Percentiles rank a stretch among this genome's conserved stretches.
Conservation (phyloP, 2,113 vertebrate genomes). For the Corythoichthys intestinalis region DNA sequence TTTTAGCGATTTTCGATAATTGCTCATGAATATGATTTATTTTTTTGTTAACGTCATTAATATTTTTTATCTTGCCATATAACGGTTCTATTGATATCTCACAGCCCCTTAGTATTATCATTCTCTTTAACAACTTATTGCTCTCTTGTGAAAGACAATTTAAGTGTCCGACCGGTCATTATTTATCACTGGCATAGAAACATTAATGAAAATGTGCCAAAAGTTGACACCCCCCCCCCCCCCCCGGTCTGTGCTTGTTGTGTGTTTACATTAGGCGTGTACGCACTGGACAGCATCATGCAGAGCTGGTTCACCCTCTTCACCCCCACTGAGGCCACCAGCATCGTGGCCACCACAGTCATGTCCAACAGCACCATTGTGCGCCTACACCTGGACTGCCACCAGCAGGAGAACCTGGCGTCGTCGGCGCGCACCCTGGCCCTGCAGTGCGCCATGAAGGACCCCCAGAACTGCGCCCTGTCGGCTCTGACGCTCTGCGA, state of each 20-base stretch:
- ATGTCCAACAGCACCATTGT: conserved; percentile 97
- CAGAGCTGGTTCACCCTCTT: conserved; percentile 99
- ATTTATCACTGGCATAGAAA: too few species aligned
- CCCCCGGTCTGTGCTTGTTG: too few species aligned
- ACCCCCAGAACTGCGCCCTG: conserved; percentile 96
- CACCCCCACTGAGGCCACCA: conserved; percentile 97
- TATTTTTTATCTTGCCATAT: too few species aligned
- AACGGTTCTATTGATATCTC: too few species aligned
- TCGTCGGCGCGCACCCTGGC: conserved; percentile 93
- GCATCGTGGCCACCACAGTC: conserved; percentile 93
- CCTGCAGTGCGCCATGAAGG: conserved; percentile 97
- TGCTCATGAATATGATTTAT: too few species aligned
- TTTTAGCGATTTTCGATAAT: too few species aligned
- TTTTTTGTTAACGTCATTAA: too few species aligned
- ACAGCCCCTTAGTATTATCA: too few species aligned
- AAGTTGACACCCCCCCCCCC: not conserved
- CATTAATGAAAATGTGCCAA: too few species aligned
- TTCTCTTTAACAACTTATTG: too few species aligned
- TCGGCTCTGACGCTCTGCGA: conserved; percentile 96
- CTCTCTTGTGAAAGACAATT: too few species aligned
- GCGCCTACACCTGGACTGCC: conserved; percentile 94
- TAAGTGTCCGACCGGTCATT: too few species aligned
- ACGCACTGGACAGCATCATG: conserved; percentile 95
- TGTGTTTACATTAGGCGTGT: conserved; percentile 73
- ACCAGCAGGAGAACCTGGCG: conserved; percentile 94